Base-by-base conservation (phyloP, 2,113 vertebrate genomes). In the Neolamprologus fasciatus region DNA sequence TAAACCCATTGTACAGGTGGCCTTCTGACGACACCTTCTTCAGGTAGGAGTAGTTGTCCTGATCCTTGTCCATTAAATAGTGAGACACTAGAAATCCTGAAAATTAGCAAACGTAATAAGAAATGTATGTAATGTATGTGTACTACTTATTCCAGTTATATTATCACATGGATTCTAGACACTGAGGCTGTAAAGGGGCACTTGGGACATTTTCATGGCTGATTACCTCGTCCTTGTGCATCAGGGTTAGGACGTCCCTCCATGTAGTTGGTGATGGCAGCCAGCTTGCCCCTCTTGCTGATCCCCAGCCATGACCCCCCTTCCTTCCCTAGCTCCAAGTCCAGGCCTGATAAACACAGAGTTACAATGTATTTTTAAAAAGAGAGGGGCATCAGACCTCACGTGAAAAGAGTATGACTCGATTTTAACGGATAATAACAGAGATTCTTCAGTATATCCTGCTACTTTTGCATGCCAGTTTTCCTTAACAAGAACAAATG, bases 271-370 rank as follows among this genome's bases (percentile, higher is more conserved):
- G 99, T 99, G 90, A 99, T 96, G 1, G 97, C 97, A 2, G 98
- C 97, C 92, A 99, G 95, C 91, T 97, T 98, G 50, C 99, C 98
- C 57, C 96, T 95, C 21, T 97, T 99, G 94, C 85, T 99, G 94
- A 99, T 97, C 51, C 99, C 98, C 87, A 99, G 96, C 99, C 99
- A 99, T 0, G 99, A 98, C 3, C 99, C 99, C 28, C 99, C 98
- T 96, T 98, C 98, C 91, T 96, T 98, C 17, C 98, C 98, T 89
- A 96, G 96, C 83, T 99, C 98, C 97, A 98, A 96, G 94, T 99
- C 99, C 86, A 99, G 94, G 82, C 99, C 98, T 99, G 94, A 10
- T 73, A 16, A 89, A 86, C 3, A 83, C n/a, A 87, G 19, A 54
- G n/a, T 31, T 11, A 31, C 3, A 40, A 45, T 28, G 7, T 5